Conservation (phyloP, 2,797 vertebrate species). For the Alectoris magna region DNA sequence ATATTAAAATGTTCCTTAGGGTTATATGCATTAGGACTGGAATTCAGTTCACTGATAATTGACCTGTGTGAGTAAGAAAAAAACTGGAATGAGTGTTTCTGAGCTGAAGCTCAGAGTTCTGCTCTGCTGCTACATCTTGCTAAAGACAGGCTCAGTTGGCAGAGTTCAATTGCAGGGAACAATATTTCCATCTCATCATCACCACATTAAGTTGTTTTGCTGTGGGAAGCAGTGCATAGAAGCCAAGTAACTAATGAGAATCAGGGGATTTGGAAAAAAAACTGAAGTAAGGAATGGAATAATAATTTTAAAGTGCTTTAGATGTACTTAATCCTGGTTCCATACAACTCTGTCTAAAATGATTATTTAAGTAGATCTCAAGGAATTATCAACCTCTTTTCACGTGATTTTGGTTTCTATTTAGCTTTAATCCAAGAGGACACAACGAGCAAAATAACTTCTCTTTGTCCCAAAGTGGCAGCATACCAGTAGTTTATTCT, state of each 20-base stretch:
- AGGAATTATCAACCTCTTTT: neutral
- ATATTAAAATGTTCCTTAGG: neutral
- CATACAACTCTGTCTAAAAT: neutral
- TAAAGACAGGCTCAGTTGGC: neutral
- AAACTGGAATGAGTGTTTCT: neutral
- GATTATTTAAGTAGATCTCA: neutral
- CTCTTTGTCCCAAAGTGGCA: neutral
- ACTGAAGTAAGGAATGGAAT: neutral
- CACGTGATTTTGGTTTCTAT: neutral
- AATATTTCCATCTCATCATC: slow-evolving; percentile 11
- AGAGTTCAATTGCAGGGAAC: neutral
- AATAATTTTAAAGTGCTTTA: neutral
- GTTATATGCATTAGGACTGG: neutral
- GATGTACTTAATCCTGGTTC: neutral
- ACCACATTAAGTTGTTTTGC: neutral
- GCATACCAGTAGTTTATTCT: neutral
- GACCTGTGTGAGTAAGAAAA: neutral
- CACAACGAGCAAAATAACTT: neutral
- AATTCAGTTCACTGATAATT: neutral
- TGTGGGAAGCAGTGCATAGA: neutral
- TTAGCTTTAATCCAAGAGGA: neutral
- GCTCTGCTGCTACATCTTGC: neutral
- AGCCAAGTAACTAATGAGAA: neutral
- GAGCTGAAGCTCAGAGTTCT: neutral
- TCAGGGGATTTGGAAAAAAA: neutral